Conservation (phyloP, 2,888 invertebrate species). For the Aphidoletes aphidimyza region DNA sequence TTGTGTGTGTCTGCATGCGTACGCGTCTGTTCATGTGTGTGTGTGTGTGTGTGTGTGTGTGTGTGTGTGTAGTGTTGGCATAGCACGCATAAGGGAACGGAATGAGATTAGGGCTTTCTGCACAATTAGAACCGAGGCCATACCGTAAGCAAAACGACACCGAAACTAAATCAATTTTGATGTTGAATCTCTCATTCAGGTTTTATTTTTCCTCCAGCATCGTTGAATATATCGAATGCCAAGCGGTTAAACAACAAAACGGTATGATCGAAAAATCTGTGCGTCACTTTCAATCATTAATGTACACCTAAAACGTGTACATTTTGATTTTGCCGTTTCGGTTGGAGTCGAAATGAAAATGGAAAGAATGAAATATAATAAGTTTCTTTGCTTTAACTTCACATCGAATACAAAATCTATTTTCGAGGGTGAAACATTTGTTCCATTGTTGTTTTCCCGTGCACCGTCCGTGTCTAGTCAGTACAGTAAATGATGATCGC, state of each 20-base stretch:
- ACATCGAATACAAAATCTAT: neutral
- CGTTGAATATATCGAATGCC: neutral
- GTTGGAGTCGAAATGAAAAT: neutral
- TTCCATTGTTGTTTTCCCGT: conserved; percentile 1
- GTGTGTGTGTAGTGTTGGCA: too few relatives aligned
- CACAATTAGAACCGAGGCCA: conserved; percentile 53
- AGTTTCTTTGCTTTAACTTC: conserved; percentile 8
- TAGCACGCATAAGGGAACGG: conserved; percentile 23
- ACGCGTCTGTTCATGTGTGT: neutral
- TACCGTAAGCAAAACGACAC: neutral
- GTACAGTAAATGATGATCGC: neutral
- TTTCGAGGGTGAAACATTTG: conserved; percentile 19
- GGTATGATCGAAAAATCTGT: too few relatives aligned
- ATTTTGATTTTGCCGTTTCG: conserved; percentile 33
- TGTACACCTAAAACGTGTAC: conserved; percentile 40
- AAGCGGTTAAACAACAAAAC: too few relatives aligned
- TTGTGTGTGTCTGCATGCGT: neutral
- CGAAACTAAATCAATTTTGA: conserved; percentile 35
- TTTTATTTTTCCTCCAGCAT: neutral
- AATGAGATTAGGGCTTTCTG: conserved; percentile 53
- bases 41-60: too few relatives aligned
- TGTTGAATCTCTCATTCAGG: conserved; percentile 47
- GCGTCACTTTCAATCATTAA: conserved; percentile 5
- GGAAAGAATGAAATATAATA: neutral
- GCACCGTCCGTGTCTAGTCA: neutral